Base-by-base conservation (phyloP, 2,113 vertebrate genomes). In the Melanostigma gelatinosum region DNA sequence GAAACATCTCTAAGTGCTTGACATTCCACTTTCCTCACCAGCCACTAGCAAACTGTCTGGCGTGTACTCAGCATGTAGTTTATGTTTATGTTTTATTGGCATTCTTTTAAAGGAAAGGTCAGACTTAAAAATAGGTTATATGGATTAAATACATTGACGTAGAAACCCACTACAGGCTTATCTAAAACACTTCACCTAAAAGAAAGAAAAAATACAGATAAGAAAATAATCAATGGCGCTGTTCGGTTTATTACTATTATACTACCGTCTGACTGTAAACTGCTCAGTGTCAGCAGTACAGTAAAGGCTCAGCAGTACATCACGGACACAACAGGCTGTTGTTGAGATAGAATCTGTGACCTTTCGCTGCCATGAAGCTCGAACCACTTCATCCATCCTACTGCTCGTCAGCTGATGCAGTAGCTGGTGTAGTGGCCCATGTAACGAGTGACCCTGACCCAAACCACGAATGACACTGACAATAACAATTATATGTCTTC, bases 261-360 rank as follows among this genome's bases (percentile, higher is more conserved):
- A 11, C 9, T 0, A 29, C 22, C 20, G 2, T 62, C 42, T 22
- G 0, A 55, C 9, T 48, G 54, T 60, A 4, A 69, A 22, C 9
- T 22, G 3, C 42, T 69, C 8, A 18, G 8, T 24, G 20, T 42
- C 32, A 10, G 2, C 6, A 36, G 2, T 15, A 0, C 29, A 6
- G 61, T 50, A 15, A 10, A 3, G 38, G 60, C 60, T 38, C 60
- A 50, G 69, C 75, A 54, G 62, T 27, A 3, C 60, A 18, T 71
- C 65, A 22, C 8, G 7, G 15, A 66, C 36, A 13, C 62, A 52
- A 40, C 75, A 38, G 50, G 46, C 46, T 32, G 38, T 10, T 29
- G 50, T 6, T 29, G 42, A 57, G 82, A 69, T 68, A 61, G 22
- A 82, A 71, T 40, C 29, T 36, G 60, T 72, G 81, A 84, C 78